These are phyloP conservation scores for Peribatodes rhomboidaria DNA, from an alignment of 2,888 invertebrate genomes.

Conservation along the genomic window DNA sequence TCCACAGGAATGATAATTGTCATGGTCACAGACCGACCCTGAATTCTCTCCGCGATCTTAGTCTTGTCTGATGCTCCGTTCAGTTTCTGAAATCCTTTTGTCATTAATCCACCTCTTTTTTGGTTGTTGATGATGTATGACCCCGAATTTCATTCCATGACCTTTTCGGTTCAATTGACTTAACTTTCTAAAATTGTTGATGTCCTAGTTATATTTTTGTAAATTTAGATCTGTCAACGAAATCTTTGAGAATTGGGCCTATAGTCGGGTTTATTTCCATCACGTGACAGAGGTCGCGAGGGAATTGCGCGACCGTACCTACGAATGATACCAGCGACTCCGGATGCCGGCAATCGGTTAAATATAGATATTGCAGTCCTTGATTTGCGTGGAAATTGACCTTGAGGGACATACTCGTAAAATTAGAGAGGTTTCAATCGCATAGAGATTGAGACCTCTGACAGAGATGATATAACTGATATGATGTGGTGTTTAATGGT, in stretches of 20 bases:
- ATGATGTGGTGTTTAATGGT: too few relatives aligned
- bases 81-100: not conserved
- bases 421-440: too few relatives aligned
- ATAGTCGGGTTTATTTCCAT: not conserved
- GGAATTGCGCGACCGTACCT: conserved; percentile 2
- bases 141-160: not conserved
- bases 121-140: not conserved
- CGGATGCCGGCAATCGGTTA: conserved; percentile 27
- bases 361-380: conserved; percentile 23
- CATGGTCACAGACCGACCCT: too few relatives aligned
- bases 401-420: too few relatives aligned
- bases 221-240: too few relatives aligned
- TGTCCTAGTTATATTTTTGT: too few relatives aligned
- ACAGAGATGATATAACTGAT: too few relatives aligned
- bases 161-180: too few relatives aligned
- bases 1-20: not conserved
- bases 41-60: too few relatives aligned
- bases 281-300: conserved; percentile 6
- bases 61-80: not conserved
- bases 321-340: conserved; percentile 6
- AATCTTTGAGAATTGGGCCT: too few relatives aligned
- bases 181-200: too few relatives aligned
- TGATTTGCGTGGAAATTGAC: conserved; percentile 16
- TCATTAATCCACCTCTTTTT: not conserved
- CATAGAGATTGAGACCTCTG: too few relatives aligned